Base-by-base conservation (phyloP, 2,113 vertebrate genomes). In the Dicaeum eximium region DNA sequence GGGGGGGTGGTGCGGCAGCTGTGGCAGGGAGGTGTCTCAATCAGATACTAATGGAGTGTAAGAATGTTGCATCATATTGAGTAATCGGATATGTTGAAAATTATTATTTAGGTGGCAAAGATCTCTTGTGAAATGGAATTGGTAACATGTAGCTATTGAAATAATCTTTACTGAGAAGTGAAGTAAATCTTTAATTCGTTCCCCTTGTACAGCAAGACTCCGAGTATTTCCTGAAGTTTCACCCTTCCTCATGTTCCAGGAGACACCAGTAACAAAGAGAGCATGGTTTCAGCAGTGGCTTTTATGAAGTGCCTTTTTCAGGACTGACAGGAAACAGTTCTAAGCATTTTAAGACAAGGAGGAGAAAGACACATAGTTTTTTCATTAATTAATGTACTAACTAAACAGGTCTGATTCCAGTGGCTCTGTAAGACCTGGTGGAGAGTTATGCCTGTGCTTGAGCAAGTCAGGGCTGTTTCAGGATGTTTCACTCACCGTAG, bases 11-110 rank as follows among this genome's bases (percentile, higher is more conserved):
- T 18, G 35, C 45, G 80, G 54, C 50, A 67, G 62, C 70, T 47
- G 24, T 35, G 74, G 38, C 44, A 48, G 62, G 7, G 48, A 8
- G 44, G 14, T 80, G 62, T 30, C 62, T 73, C 73, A 66, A 53
- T 70, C 42, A 28, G 42, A 50, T 11, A 9, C 70, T 24, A 15
- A 53, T 0, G 0, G 33, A 30, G 27, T 3, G 56, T 28, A 66
- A 86, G 67, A 7, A 37, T 3, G 25, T 95, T 95, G 79, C 90
- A 31, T 62, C 71, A 33, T 33, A 33, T n/a, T 90, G 82, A 92
- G 88, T 57, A 96, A 96, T 44, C 19, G 82, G 93, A 80, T 92
- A 10, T 94, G 94, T 86, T 80, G 92, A 96, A 95, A 97, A 78
- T 6, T 0, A 31, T 54, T n/a, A 44, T 61, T 61, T 73, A 51